These are phyloP conservation scores for Balaeniceps rex DNA, from an alignment of 2,113 vertebrate genomes.

Conservation along the genomic window DNA sequence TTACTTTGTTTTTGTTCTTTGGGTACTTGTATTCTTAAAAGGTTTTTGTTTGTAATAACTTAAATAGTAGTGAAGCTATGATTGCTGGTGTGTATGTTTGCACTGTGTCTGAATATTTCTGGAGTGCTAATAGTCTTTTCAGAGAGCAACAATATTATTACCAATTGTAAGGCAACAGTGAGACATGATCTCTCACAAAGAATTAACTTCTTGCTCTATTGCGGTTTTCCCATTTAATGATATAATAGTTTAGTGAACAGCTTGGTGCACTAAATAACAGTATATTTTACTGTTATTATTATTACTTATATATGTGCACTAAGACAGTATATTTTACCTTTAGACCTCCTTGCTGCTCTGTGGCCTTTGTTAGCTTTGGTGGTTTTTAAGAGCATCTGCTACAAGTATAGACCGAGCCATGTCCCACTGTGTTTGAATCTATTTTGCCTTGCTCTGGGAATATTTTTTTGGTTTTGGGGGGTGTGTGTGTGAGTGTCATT, in stretches of 20 bases:
- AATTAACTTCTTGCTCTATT: not conserved
- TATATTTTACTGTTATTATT: not conserved
- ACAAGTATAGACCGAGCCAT: not conserved
- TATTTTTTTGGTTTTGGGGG: not conserved
- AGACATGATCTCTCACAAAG: not conserved
- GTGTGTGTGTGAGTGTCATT: not conserved
- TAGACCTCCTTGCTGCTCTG: not conserved
- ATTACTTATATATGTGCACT: too few relatives aligned
- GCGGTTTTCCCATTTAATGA: not conserved
- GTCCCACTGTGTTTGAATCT: not conserved
- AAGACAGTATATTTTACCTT: not conserved
- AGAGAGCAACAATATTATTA: not conserved
- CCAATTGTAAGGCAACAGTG: not conserved
- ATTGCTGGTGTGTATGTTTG: not conserved
- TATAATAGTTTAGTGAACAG: not conserved
- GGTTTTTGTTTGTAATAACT: not conserved
- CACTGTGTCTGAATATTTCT: not conserved
- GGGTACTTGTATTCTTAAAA: not conserved
- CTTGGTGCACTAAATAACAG: not conserved
- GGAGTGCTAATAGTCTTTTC: not conserved
- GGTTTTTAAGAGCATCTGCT: not conserved
- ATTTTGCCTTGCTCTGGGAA: not conserved
- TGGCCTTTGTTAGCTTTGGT: not conserved
- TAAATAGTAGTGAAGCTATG: not conserved
- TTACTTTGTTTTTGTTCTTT: not conserved